phyloP scores from a whole-genome alignment of 2,797 vertebrate species.

The Melanotaenia nigrans region DNA sequence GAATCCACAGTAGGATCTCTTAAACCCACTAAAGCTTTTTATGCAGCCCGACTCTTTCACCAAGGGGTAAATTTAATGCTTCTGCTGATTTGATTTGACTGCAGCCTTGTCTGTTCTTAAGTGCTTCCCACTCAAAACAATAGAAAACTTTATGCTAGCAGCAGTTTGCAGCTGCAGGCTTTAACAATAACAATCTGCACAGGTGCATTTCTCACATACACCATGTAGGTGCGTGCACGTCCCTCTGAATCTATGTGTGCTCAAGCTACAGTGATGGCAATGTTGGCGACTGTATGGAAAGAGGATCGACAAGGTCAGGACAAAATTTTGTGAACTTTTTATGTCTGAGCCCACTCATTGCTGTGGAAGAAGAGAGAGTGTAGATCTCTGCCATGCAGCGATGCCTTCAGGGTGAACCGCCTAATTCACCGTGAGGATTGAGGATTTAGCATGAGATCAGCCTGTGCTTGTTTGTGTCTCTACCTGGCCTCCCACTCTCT shows the following conservation, averaged over 20 bases:
- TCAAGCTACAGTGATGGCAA: neutral
- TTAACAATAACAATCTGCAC: neutral
- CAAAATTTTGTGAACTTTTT: neutral
- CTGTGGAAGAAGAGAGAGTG: neutral
- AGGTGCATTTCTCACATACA: neutral
- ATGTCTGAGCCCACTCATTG: conserved; percentile 17
- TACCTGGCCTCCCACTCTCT: conserved; percentile 5
- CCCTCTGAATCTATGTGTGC: neutral
- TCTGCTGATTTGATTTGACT: conserved; percentile 18
- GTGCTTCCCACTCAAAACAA: neutral
- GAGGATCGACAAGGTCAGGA: conserved; percentile 14
- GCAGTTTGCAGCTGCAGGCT: neutral
- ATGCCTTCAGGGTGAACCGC: conserved; percentile 33
- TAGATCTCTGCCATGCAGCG: conserved; percentile 7
- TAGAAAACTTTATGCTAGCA: neutral
- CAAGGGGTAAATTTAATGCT: neutral
- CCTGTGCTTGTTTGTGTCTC: conserved; percentile 17
- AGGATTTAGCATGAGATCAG: conserved; percentile 23
- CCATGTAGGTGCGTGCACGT: neutral
- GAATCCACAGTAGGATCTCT: conserved; percentile 24
- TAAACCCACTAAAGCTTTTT: conserved; percentile 27
- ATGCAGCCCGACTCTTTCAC: conserved; percentile 8
- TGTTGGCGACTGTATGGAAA: neutral
- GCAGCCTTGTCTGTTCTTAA: neutral
- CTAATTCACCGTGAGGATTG: conserved; percentile 24